Evolutionary conservation across 2,888 invertebrate species (phyloP), one percentile per base, ranked within the genome.

Genomic region (Drosophila glabriapex): DNA sequence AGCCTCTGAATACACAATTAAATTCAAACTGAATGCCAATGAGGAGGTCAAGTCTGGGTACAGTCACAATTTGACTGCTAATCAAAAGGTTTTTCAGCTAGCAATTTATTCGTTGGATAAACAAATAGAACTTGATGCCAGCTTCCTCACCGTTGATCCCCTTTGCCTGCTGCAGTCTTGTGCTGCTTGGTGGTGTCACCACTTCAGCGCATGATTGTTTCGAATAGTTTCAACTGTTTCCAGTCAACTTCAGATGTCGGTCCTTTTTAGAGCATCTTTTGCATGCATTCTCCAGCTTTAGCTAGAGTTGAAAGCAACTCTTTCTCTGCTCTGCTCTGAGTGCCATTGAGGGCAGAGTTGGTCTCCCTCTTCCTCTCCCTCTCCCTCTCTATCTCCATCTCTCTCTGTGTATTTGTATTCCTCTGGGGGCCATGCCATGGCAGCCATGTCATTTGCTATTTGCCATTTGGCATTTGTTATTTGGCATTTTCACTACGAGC

Each of bases 261-360:
- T 76, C 50, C 76, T 60, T 68, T 82, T 73, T 52, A 39, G 63
- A 65, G 68, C 54, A 43, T 58, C 58, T 43, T 59, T 58, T 64
- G 76, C 49, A 50, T 62, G 76, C 68, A 67, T 68, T 68, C 65
- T 69, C 50, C 2, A 39, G 37, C 54, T 19, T 5, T 19, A 35
- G 25, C 10, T 22, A 29, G 29, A 29, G 29, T 29, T 29, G 29
- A 29, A 29, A 7, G 29, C 16, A 46, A 46, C 46, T 16, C 64
- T 65, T 59, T 65, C 62, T 35, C 62, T 35, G 63, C 43, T 43
- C 62, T 46, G 63, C 43, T 54, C 60, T 41, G 69, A 56, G 66
- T 70, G 61, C 28, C 76, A 80, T 75, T 28, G 80, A 72, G 72
- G 68, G 78, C 84, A 75, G 81, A 74, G 79, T 73, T 82, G 73